Conservation (phyloP, 2,797 vertebrate species). For the Phalloptychus januarius region DNA sequence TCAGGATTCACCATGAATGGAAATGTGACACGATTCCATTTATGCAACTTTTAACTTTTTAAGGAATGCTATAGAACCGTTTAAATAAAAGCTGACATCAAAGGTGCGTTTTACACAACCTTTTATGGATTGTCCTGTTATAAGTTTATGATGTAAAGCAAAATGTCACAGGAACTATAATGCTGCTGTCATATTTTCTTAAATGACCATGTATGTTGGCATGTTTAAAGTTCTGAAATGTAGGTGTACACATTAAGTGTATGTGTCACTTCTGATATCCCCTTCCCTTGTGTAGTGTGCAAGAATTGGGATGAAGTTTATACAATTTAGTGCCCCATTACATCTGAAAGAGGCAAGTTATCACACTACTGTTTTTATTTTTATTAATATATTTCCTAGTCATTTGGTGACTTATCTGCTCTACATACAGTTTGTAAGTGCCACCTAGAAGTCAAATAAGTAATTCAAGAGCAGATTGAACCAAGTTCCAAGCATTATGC, state of each 20-base stretch:
- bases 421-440: no score
- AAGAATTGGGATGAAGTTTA: background rate
- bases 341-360: background rate
- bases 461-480: background rate
- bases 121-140: background rate
- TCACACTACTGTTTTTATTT: background rate
- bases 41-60: no score
- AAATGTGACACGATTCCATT: no score
- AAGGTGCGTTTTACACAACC: background rate
- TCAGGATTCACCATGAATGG: no score
- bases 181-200: no score
- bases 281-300: background rate
- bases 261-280: background rate
- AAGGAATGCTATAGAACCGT: background rate
- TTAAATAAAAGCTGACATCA: background rate
- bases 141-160: no score
- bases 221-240: background rate
- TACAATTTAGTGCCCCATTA: background rate
- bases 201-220: no score
- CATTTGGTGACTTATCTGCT: no score
- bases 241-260: background rate
- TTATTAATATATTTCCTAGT: background rate
- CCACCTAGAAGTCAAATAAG: background rate
- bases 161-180: no score
- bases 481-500: background rate